Evolutionary conservation across 2,888 invertebrate species (phyloP), one percentile per base, ranked within the genome.

Genomic region (Torymus tubicola): DNA sequence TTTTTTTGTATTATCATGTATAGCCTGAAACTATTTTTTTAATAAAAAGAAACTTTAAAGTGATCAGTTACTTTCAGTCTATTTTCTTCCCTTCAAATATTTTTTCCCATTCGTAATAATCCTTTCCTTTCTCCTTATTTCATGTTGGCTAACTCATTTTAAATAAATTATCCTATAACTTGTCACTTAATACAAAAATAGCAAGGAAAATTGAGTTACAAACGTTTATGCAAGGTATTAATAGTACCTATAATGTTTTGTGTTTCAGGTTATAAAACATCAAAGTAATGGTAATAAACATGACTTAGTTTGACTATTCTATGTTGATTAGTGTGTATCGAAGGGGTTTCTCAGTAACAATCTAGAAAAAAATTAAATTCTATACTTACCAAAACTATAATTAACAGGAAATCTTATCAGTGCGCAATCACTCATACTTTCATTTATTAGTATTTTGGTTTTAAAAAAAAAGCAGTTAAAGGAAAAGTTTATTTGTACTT

Each of bases 211-310:
- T 75, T 67, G 13, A 68, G 42, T 71, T 74, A 63, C n/a, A 57
- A 63, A 64, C 14, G 14, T 64, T 16, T 57, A 80, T 75, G 18
- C 61, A 67, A 75, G 72, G 70, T 72, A 78, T 78, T 81, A 81
- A 81, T 81, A 18, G 85, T 86, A 83, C 84, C 84, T 86, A 86
- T 89, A 86, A 87, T 85, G 88, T 90, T 90, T 90, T 90, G 89
- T 90, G 90, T 90, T 90, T 89, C 90, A 90, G 90, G 89, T 90
- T 86, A 83, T 86, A 87, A 87, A 88, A 86, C 89, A 87, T 87
- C 90, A 88, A 88, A 86, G 87, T 89, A 86, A 88, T 89, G 90
- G 90, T 90, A 90, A 90, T 87, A 85, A 88, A 87, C 86, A 88
- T 87, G 85, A 85, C 78, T 85, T 86, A 85, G 86, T 85, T 86